These are phyloP conservation scores for Drosophila tropicalis DNA, from an alignment of 1,140 invertebrate species.

Conservation along the genomic window DNA sequence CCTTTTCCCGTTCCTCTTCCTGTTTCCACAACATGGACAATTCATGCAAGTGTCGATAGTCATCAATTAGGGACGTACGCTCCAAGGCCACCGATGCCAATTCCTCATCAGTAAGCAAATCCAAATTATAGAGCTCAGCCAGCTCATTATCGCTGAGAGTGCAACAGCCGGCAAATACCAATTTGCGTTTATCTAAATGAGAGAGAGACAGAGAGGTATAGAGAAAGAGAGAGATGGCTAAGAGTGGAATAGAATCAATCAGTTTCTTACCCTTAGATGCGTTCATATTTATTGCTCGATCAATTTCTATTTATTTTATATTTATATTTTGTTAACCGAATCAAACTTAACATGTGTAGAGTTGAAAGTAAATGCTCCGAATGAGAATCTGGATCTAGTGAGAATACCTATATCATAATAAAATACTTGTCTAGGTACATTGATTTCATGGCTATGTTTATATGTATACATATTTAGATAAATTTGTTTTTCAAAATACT, in stretches of 20 bases:
- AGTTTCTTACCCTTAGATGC: not conserved
- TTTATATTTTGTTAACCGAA: not conserved
- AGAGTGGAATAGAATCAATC: too few relatives aligned
- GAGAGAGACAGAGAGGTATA: not conserved
- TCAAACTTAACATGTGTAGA: constrained; percentile 2
- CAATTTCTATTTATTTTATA: not conserved
- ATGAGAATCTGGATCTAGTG: not conserved
- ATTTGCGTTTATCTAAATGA: constrained; percentile 17
- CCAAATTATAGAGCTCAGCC: constrained; percentile 37
- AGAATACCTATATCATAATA: not conserved
- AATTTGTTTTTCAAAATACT: too few relatives aligned
- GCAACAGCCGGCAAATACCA: constrained; percentile 53
- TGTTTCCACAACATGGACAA: constrained; percentile 20
- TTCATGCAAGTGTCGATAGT: constrained; percentile 59
- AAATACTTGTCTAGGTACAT: not conserved
- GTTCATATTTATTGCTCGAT: not conserved
- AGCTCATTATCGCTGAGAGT: constrained; percentile 27
- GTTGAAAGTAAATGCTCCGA: not conserved
- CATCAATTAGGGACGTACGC: constrained; percentile 50
- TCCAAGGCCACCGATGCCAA: constrained; percentile 36
- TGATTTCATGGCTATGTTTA: not conserved
- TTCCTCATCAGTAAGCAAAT: constrained; percentile 42
- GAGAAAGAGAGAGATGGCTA: too few relatives aligned
- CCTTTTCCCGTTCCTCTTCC: not conserved
- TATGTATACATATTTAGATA: too few relatives aligned